Conservation (phyloP, 2,113 vertebrate species). For the Lasiurus borealis region DNA sequence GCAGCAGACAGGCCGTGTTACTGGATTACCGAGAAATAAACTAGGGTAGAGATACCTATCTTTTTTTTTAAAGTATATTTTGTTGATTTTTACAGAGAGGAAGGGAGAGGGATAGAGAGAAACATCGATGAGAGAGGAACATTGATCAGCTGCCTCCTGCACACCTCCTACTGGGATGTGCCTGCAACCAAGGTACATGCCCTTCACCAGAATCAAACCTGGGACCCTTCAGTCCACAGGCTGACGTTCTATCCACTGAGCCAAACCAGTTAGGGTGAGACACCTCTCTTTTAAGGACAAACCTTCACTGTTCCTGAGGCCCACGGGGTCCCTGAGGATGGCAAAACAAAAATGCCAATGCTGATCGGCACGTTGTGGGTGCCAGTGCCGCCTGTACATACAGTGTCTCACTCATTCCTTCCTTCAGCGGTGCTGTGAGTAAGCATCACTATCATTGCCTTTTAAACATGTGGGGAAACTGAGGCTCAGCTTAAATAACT, state of each 20-base stretch:
- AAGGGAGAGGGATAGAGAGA: too few species aligned
- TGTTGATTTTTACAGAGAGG: too few species aligned
- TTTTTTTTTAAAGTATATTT: neutral
- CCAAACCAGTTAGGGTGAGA: too few species aligned
- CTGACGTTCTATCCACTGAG: too few species aligned
- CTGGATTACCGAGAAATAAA: neutral
- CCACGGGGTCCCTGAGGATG: neutral
- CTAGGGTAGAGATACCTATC: neutral
- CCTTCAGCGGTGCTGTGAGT: neutral
- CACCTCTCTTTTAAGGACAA: neutral
- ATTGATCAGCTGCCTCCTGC: too few species aligned
- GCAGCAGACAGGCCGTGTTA: neutral
- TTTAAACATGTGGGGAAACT: neutral
- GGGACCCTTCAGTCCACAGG: too few species aligned
- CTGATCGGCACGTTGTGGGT: neutral
- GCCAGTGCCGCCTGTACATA: neutral
- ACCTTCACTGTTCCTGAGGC: neutral
- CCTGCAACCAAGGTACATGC: too few species aligned
- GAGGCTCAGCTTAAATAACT: neutral
- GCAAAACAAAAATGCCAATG: neutral
- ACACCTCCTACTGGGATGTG: too few species aligned
- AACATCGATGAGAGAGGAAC: too few species aligned
- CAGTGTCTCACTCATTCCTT: neutral
- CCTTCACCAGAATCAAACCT: too few species aligned
- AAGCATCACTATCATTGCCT: neutral